phyloP scores from a whole-genome alignment of 1,140 invertebrate species.

The Diorhabda carinulata region DNA sequence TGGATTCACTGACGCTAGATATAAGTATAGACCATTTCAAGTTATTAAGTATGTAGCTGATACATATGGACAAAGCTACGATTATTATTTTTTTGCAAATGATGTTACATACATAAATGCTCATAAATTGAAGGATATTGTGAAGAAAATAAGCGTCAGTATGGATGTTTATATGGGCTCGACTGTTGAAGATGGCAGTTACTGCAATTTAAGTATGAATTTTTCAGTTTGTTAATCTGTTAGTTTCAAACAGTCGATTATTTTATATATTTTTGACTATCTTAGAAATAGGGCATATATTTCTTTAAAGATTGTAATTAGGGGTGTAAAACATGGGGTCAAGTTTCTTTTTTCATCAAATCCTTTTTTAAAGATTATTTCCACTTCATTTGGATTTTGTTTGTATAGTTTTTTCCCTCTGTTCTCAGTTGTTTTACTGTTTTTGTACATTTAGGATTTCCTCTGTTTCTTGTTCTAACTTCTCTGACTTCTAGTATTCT shows the following conservation, averaged over 20 bases:
- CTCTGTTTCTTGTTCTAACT: too few species aligned
- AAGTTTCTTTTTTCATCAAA: too few species aligned
- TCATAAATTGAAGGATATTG: conserved; percentile 62
- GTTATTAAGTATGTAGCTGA: conserved; percentile 85
- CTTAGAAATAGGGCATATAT: too few species aligned
- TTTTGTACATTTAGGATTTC: too few species aligned
- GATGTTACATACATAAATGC: conserved; percentile 79
- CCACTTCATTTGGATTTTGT: too few species aligned
- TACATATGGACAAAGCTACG: conserved; percentile 82
- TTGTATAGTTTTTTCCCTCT: too few species aligned
- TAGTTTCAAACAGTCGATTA: background rate
- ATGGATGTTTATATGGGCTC: conserved; percentile 74
- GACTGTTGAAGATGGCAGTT: conserved; percentile 52
- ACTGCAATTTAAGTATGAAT: conserved; percentile 61
- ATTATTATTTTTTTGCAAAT: conserved; percentile 84
- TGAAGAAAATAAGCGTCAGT: conserved; percentile 75
- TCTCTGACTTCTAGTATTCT: too few species aligned
- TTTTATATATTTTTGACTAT: background rate
- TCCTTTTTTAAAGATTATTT: too few species aligned
- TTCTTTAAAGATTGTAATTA: too few species aligned
- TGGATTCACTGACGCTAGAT: conserved; percentile 73
- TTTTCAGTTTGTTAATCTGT: conserved; percentile 4
- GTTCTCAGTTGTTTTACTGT: too few species aligned
- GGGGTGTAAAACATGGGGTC: too few species aligned
- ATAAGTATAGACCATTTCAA: conserved; percentile 73